Evolutionary conservation across 2,113 vertebrate genomes (phyloP), one percentile per base, ranked within the genome.

Genomic region (Carlito syrichta): DNA sequence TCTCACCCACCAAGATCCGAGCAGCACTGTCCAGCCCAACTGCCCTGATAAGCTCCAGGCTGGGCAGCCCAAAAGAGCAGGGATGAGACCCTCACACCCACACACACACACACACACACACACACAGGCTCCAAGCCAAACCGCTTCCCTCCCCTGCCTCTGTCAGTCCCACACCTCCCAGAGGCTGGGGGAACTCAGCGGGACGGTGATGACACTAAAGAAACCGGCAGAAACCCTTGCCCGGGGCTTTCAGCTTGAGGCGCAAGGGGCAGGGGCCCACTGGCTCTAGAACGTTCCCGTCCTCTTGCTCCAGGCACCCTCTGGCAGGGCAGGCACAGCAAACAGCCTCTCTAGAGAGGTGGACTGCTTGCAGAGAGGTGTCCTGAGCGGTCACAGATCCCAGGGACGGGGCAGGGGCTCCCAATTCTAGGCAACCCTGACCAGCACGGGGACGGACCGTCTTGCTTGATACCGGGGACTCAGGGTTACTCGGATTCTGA

Each of bases 281-380:
- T 1, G 60, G 60, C 71, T 38, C 2, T 38, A 40, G n/a, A 82
- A 94, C 93, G 91, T 93, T 66, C 88, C 35, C n/a, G 62, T 23
- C 63, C 48, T 30, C 45, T 27, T 4, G 40, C 48, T 12, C 71
- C 27, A 25, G 9, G 25, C 69, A 19, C 0, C 25, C 52, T 66
- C 8, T 62, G 16, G 86, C 87, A 48, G 90, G 50, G 27, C 19
- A 1, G 27, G 52, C 5, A 20, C 2, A 17, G 60, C 54, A 9
- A 16, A 20, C 13, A 14, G 43, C 40, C 40, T 48, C 48, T 19
- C 48, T 14, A 22, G 60, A 17, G 71, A 14, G 5, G n/a, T 0
- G 4, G 27, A 2, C 0, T 32, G 43, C 14, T 0, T 3, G 9
- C 52, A 58, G 60, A 50, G 22, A n/a, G 27, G 12, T 13, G 50